These are phyloP conservation scores for Chionis minor DNA, from an alignment of 2,113 vertebrate genomes.

Conservation along the genomic window DNA sequence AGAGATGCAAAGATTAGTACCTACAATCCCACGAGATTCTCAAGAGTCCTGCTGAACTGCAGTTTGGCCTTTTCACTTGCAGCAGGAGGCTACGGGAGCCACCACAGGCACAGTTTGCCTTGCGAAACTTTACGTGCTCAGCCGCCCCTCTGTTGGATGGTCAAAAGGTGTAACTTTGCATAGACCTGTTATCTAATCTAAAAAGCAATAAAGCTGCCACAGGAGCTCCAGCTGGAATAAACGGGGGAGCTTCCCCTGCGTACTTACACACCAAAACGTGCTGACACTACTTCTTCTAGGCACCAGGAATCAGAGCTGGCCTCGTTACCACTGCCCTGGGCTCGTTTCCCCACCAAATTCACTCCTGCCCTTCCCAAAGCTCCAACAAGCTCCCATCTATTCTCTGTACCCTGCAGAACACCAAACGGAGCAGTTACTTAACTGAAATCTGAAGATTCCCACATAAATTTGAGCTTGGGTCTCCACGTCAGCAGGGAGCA, in stretches of 20 bases:
- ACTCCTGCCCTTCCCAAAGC: not conserved
- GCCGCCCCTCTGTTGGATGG: not conserved
- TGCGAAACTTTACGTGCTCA: not conserved
- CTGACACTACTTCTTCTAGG: not conserved
- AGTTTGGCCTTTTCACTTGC: not conserved
- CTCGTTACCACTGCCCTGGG: not conserved
- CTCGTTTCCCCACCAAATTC: not conserved
- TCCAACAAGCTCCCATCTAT: not conserved
- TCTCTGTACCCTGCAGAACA: not conserved
- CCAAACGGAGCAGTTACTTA: not conserved
- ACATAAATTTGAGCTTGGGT: fast-evolving
- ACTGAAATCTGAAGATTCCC: not conserved
- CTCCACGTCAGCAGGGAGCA: not conserved
- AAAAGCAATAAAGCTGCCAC: not conserved
- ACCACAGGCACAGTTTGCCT: not conserved
- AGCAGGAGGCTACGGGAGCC: not conserved
- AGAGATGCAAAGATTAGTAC: not conserved
- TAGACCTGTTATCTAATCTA: not conserved
- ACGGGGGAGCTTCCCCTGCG: fast-evolving
- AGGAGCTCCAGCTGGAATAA: not conserved
- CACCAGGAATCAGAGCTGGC: not conserved
- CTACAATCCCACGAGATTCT: not conserved
- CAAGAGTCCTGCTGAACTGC: not conserved
- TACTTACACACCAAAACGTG: not conserved
- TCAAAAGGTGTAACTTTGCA: not conserved